Evolutionary conservation across 2,113 vertebrate genomes (phyloP), one percentile per base, ranked within the genome.

Genomic region (Pachypanchax playfairii): DNA sequence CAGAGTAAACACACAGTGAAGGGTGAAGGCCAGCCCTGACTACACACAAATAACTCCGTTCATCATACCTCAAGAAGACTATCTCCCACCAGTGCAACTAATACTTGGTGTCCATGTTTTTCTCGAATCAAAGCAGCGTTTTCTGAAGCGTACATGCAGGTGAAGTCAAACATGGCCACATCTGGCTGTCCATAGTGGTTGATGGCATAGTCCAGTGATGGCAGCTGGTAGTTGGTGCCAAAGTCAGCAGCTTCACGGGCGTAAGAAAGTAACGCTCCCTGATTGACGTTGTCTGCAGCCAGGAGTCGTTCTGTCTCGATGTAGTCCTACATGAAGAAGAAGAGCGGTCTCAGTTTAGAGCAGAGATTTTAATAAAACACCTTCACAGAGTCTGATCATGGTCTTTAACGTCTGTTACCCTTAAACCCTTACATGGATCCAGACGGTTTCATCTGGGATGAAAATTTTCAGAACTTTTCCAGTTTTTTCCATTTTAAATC

Each of bases 141-240:
- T 85, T 99, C 97, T 0, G 96, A 96, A 1, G 97, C 97, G 2
- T 98, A 97, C 97, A 99, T 99, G 84, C 91, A 94, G 77, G 97
- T 99, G 78, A 99, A 99, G 89, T 99, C 96, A 9, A 99, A 99
- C 97, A 99, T 98, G 62, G 97, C 95, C 14, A 97, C 97, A 1
- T 99, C 97, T 0, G 95, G 93, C 70, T 96, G 94, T 18, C 93
- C 94, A 0, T 94, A 94, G 85, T 98, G 96, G 86, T 98, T 98
- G 78, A 96, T 93, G 70, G 97, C 96, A 26, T 94, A 98, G 90
- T 98, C 96, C 81, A 99, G 89, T 2, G 96, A 95, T 0, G 97
- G 97, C 72, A 99, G 89, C 87, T 98, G 94, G 90, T 99, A 99
- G 79, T 96, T 94, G 7, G 97, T 99, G 74, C 94, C 96, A 18